Evolutionary conservation across 2,888 invertebrate genomes (phyloP).

Genomic region (Cheilosia soror): DNA sequence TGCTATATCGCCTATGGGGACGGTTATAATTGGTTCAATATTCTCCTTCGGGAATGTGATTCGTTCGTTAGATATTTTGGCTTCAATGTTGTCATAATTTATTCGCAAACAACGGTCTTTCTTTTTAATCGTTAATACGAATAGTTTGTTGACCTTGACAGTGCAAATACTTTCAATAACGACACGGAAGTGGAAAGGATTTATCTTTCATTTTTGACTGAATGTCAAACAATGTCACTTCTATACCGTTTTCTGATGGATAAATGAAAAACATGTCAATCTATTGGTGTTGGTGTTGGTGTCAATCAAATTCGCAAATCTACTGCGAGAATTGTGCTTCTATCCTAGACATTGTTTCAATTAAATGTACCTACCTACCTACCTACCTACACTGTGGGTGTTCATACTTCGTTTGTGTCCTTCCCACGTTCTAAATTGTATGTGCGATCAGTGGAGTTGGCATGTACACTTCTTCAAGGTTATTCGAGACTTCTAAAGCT

Average conservation of each 20-base stretch:
- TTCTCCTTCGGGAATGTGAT: constrained; percentile 14
- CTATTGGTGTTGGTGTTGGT: not conserved
- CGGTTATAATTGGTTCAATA: constrained; percentile 45
- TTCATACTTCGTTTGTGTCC: constrained; percentile 28
- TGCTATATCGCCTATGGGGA: not conserved
- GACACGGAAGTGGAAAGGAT: constrained; percentile 49
- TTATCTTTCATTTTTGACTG: not conserved
- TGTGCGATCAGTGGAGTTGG: constrained; percentile 10
- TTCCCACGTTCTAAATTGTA: constrained; percentile 68
- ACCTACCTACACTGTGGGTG: constrained; percentile 35
- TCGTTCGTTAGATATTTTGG: constrained; percentile 27
- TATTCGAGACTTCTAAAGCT: constrained; percentile 36
- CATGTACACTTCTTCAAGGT: constrained; percentile 44
- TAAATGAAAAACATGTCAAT: not conserved
- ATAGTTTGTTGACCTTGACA: constrained; percentile 64
- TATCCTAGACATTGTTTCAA: constrained; percentile 56
- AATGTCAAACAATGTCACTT: not conserved
- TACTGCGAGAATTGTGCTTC: constrained; percentile 36
- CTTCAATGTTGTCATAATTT: constrained; percentile 25
- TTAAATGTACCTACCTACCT: constrained; percentile 5
- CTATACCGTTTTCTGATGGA: not conserved
- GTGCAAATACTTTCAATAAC: not conserved
- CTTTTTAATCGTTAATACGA: not conserved
- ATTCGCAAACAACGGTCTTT: constrained; percentile 33
- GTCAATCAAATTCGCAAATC: not conserved